Base-by-base conservation (phyloP, 2,797 vertebrate species). In the Prionace glauca region DNA sequence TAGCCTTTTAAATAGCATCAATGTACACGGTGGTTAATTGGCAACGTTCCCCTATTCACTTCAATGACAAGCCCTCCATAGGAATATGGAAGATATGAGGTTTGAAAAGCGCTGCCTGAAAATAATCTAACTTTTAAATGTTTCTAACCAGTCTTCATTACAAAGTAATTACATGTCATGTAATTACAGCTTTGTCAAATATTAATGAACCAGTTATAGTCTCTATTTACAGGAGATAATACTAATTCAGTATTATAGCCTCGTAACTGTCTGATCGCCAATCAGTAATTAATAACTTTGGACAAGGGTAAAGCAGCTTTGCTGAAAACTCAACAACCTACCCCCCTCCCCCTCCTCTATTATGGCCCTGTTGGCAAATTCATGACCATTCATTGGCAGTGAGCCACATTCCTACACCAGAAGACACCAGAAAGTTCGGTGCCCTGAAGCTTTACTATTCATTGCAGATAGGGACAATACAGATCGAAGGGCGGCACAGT, bases 151-250 rank as follows among this genome's bases (percentile, higher is more conserved):
- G 71, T 60, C 41, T 56, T 95, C 36, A 93, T 72, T 72, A 12
- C 71, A 72, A 74, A 77, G 93, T 74, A n/a, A 95, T 95, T 95
- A 45, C 71, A 77, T 60, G 71, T 60, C 93, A 77, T 95, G 69
- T 94, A 72, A 74, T 92, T 94, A 56, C 71, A 60, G 45, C 7
- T 4, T 60, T 60, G 74, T 77, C 71, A 95, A 60, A 77, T 18
- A 95, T 95, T 95, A 56, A 95, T 95, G 72, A 77, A 95, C 29
- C 32, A 29, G 93, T 95, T 77, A 60, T 60, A 32, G 24, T 18
- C 71, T 60, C 45, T n/a, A 95, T 74, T 95, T 95, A 95, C 45
- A 77, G 72, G 45, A 95, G 72, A 77, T 95, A 74, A 77, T 94
- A 94, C 41, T 94, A 74, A 74, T 74, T 94, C 45, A 77, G 69